These are phyloP conservation scores for Sphyrna mokarran DNA, from an alignment of 2,113 vertebrate genomes.

Conservation along the genomic window DNA sequence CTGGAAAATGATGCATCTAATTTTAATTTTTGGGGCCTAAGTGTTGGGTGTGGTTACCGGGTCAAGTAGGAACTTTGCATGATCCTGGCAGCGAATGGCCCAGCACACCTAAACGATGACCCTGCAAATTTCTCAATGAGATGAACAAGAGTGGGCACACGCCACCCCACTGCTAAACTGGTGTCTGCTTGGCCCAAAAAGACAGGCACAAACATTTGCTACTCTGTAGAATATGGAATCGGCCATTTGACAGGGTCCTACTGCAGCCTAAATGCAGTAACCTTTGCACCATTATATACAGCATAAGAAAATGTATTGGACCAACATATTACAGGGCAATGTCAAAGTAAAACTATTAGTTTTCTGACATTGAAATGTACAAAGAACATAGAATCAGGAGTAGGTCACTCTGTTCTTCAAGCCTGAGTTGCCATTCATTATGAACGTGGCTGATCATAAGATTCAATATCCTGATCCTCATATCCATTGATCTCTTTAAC, in stretches of 20 bases:
- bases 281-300: not conserved
- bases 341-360: not conserved
- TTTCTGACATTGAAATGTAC: too few species aligned
- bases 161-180: not conserved
- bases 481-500: too few species aligned
- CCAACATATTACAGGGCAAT: not conserved
- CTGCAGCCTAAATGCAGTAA: not conserved
- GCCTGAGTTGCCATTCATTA: too few species aligned
- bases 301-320: not conserved
- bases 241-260: not conserved
- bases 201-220: not conserved
- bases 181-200: not conserved
- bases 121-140: not conserved
- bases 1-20: not conserved
- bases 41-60: not conserved
- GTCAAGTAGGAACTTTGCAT: not conserved
- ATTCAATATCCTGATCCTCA: too few species aligned
- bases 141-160: not conserved
- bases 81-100: not conserved
- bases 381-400: too few species aligned
- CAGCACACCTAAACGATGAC: too few species aligned
- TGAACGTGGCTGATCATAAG: too few species aligned
- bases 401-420: too few species aligned
- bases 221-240: not conserved
- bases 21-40: not conserved